Evolutionary conservation across 2,888 invertebrate species (phyloP), one percentile per base, ranked within the genome.

Genomic region (Lacanobia wlatinum): DNA sequence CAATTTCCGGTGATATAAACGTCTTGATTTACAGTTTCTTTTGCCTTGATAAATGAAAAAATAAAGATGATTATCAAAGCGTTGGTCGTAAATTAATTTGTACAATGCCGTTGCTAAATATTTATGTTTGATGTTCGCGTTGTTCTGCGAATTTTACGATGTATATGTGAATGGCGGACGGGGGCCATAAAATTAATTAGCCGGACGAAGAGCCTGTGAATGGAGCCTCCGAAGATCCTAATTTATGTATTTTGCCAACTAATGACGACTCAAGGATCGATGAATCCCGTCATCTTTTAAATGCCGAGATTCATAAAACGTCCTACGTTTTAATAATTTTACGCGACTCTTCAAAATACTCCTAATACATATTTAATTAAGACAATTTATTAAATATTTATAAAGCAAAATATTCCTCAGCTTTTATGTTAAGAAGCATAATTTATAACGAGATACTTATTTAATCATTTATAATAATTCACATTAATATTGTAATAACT

Each of bases 141-240:
- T 83, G 80, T 84, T 82, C 86, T 80, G 87, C 85, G 86, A 89
- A 88, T 86, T 84, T 81, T 76, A 76, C 69, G 62, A 80, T 73
- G 73, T 73, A 70, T 63, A 63, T 53, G 76, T n/a, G 73, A 82
- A 87, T 74, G 73, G 70, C 58, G 50, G 80, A 81, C 78, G 75
- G 76, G 81, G 77, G 83, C 83, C 83, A 86, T 92, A 90, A 92
- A 92, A 90, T 83, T 87, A 91, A 92, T 93, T 92, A 92, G 88
- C 79, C 40, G 78, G 70, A 76, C 83, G 82, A 80, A 89, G 86
- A 88, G 86, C 87, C 78, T 78, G 74, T 78, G 85, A 87, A 87
- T 84, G 76, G 68, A 86, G 71, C 77, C 75, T 78, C 75, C 46
- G 74, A 77, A 70, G 53, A 76, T 72, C 69, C 78, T 82, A 80